A percentile compares a stretch with the other conserved stretches of the same genome.
phyloP scores from a whole-genome alignment of 2,113 vertebrate genomes.

The Pantherophis guttatus region DNA sequence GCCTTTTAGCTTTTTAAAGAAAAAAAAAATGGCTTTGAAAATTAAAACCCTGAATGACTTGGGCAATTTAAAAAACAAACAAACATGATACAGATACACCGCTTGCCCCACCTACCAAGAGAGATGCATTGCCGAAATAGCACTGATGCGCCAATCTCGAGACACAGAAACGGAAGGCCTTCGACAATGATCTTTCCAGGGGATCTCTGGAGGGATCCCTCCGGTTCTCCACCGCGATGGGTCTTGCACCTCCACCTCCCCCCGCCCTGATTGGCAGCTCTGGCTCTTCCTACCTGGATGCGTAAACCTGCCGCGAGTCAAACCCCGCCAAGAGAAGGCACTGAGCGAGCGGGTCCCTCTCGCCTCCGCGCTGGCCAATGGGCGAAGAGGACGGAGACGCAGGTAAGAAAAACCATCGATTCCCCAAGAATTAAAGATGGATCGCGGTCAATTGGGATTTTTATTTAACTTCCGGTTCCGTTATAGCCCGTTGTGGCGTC shows the following conservation, averaged over 20 bases:
- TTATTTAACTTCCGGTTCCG: not conserved
- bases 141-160: not conserved
- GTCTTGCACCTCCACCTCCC: rapidly evolving
- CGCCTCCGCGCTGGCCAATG: not conserved
- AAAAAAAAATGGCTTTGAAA: not conserved
- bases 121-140: not conserved
- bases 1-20: not conserved
- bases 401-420: rapidly evolving
- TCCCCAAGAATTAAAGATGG: rapidly evolving
- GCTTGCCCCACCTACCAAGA: not conserved
- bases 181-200: not conserved
- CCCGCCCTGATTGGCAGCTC: not conserved
- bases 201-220: not conserved
- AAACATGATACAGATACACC: not conserved
- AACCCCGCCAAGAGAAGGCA: not conserved
- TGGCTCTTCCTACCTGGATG: rapidly evolving
- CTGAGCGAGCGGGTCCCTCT: not conserved
- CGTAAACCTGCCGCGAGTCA: not conserved
- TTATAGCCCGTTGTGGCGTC: too few species aligned
- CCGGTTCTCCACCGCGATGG: not conserved
- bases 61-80: not conserved
- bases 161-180: not conserved
- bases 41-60: not conserved
- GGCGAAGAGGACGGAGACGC: too few species aligned
- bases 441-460: not conserved